Conservation (phyloP, 2,888 invertebrate species). For the Tupiocoris notatus region DNA sequence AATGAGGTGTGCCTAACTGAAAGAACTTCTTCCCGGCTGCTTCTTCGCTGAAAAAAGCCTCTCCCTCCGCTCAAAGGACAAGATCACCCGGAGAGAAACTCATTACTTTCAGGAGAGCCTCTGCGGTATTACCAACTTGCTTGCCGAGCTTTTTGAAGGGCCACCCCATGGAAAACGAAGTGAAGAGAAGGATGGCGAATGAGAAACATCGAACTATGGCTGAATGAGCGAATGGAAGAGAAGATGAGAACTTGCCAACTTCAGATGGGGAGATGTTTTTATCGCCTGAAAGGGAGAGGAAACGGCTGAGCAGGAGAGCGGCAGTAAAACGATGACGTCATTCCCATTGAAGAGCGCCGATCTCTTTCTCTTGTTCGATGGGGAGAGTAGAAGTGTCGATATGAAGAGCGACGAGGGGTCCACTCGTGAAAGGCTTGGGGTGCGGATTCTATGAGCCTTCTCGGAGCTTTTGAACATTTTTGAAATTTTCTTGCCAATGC, state of each 20-base stretch:
- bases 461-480: not conserved
- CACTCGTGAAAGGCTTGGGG: not conserved
- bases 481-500: not conserved
- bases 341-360: constrained; percentile 11
- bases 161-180: not conserved
- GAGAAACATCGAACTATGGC: too few relatives aligned
- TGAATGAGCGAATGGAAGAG: not conserved
- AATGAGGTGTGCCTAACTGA: constrained; percentile 28
- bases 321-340: constrained; percentile 34
- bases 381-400: not conserved
- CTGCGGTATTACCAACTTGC: constrained; percentile 10
- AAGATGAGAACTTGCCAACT: not conserved
- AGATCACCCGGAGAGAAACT: constrained; percentile 34
- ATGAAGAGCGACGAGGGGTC: not conserved
- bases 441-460: not conserved
- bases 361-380: not conserved
- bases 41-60: constrained; percentile 2
- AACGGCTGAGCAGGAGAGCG: constrained; percentile 11
- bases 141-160: not conserved
- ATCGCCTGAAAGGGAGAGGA: not conserved
- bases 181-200: constrained; percentile 2
- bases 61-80: constrained; percentile 18
- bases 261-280: not conserved
- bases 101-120: constrained; percentile 17
- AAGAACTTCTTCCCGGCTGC: not conserved